These are phyloP conservation scores for Pteronotus mesoamericanus DNA, from an alignment of 2,797 vertebrate species.

Conservation along the genomic window DNA sequence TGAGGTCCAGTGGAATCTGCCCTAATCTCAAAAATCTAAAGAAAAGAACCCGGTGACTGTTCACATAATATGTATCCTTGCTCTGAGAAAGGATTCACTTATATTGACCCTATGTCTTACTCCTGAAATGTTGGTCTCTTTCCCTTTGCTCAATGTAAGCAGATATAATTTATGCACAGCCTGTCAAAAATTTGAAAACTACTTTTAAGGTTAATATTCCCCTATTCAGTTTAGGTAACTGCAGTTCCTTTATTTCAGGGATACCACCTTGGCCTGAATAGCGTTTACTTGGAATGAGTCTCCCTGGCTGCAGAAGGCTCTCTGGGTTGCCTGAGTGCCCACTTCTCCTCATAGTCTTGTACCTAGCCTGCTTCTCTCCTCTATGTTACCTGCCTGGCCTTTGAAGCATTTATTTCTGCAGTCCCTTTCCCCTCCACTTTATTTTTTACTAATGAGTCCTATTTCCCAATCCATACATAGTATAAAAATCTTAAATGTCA, in stretches of 20 bases:
- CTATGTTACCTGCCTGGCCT: background rate
- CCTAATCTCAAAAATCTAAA: background rate
- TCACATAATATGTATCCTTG: background rate
- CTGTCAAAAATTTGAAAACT: background rate
- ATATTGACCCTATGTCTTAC: background rate
- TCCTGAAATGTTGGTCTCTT: background rate
- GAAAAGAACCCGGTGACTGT: background rate
- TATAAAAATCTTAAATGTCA: background rate
- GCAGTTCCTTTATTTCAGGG: background rate
- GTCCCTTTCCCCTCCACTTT: background rate
- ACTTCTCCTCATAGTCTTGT: background rate
- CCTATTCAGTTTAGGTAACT: background rate
- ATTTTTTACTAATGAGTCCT: background rate
- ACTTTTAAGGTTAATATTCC: background rate
- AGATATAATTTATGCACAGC: background rate
- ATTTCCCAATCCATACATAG: background rate
- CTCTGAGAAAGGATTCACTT: background rate
- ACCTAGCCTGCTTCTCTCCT: background rate
- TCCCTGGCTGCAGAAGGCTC: background rate
- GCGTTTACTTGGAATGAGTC: background rate
- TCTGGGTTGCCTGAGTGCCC: fast-evolving
- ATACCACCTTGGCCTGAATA: background rate
- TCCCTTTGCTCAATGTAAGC: background rate
- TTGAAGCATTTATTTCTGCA: background rate
- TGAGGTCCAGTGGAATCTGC: background rate